Evolutionary conservation across 1,140 invertebrate genomes (phyloP).

Genomic region (Drosophila lacteicornis): DNA sequence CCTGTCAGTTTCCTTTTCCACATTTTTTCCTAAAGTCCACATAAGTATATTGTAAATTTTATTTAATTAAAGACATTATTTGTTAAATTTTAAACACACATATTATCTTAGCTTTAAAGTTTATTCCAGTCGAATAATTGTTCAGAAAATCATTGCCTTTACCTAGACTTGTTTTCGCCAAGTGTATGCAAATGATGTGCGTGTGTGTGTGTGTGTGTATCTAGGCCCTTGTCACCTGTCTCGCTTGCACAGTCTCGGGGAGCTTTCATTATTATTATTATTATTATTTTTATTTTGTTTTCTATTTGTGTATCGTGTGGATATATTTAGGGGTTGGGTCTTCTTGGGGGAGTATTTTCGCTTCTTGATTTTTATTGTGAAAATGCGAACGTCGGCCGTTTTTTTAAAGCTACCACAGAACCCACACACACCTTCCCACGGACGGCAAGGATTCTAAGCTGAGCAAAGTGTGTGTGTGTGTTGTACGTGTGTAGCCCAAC

Average conservation of each 20-base stretch:
- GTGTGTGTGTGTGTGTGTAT: conserved; percentile 48
- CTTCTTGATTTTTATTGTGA: conserved; percentile 81
- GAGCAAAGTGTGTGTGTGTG: conserved; percentile 38
- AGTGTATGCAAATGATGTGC: conserved; percentile 56
- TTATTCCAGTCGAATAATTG: no score
- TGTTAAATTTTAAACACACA: no score
- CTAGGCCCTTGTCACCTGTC: conserved; percentile 73
- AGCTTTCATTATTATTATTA: conserved; percentile 75
- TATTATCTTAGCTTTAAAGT: no score
- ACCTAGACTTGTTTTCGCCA: not conserved
- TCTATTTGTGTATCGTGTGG: conserved; percentile 51
- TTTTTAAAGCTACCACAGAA: conserved; percentile 71
- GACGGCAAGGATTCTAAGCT: conserved; percentile 54
- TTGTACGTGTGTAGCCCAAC: conserved; percentile 65
- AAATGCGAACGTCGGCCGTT: conserved; percentile 81
- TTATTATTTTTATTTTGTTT: conserved; percentile 82
- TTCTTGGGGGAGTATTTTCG: conserved; percentile 49
- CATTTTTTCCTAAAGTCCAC: no score
- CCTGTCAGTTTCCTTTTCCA: no score
- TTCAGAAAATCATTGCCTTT: not conserved
- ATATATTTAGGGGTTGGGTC: conserved; percentile 41
- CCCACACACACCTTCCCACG: conserved; percentile 32
- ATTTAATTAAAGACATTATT: no score
- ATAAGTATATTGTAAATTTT: no score
- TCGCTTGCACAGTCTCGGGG: conserved; percentile 58